These are phyloP conservation scores for Cerceris rybyensis DNA, from an alignment of 2,888 invertebrate species.

Conservation along the genomic window DNA sequence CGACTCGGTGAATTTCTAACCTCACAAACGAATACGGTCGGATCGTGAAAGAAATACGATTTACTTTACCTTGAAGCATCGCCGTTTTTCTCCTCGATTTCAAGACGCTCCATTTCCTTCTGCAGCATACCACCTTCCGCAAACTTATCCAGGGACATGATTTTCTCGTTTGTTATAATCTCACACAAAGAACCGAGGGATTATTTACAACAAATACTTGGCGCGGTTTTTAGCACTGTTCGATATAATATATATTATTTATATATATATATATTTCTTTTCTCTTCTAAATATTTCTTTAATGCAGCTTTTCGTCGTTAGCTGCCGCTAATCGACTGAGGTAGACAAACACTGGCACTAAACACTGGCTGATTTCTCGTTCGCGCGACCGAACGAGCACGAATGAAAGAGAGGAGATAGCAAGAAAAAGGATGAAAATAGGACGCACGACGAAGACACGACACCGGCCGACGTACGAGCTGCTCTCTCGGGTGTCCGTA, in stretches of 20 bases:
- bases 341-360: conserved; percentile 72
- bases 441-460: conserved; percentile 51
- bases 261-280: conserved; percentile 55
- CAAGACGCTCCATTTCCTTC: conserved; percentile 79
- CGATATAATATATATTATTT: conserved; percentile 58
- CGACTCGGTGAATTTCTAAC: conserved; percentile 33
- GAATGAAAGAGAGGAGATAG: conserved; percentile 48
- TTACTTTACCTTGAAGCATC: conserved; percentile 77
- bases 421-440: conserved; percentile 61
- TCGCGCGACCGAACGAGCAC: conserved; percentile 46
- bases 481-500: conserved; percentile 41
- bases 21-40: conserved; percentile 2
- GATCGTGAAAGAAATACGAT: conserved; percentile 36
- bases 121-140: conserved; percentile 74
- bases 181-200: conserved; percentile 49
- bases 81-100: conserved; percentile 80
- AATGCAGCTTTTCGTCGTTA: conserved; percentile 56
- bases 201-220: conserved; percentile 52
- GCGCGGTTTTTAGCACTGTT: conserved; percentile 52
- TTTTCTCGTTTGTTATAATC: conserved; percentile 36
- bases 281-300: conserved; percentile 51
- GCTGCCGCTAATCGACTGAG: conserved; percentile 62
- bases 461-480: conserved; percentile 32
- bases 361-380: conserved; percentile 65
- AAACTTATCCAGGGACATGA: conserved; percentile 80